These are phyloP conservation scores for Mercenaria mercenaria DNA, from an alignment of 1,140 invertebrate species.

Conservation along the genomic window DNA sequence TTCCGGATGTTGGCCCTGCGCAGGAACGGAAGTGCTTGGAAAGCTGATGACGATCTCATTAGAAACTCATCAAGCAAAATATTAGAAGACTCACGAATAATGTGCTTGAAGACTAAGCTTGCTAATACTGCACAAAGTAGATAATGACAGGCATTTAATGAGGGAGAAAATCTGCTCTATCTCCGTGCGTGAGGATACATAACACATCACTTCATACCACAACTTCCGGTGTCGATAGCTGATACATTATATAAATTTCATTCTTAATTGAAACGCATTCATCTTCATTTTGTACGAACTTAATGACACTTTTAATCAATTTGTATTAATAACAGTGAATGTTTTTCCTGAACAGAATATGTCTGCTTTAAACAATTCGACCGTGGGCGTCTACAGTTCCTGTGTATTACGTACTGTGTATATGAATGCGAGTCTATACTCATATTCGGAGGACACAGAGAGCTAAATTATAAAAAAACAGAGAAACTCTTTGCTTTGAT, in stretches of 20 bases:
- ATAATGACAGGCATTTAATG: constrained; percentile 55
- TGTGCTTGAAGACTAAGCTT: constrained; percentile 36
- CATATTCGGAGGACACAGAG: too few relatives aligned
- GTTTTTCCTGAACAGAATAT: background rate
- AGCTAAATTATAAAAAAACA: too few relatives aligned
- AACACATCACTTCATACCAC: constrained; percentile 10
- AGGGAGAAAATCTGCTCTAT: constrained; percentile 24
- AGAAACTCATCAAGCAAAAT: constrained; percentile 44
- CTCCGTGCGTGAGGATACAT: constrained; percentile 34
- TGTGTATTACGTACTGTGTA: too few relatives aligned
- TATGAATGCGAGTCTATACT: too few relatives aligned
- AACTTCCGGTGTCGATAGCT: constrained; percentile 52
- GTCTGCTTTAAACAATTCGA: too few relatives aligned
- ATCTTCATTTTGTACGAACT: constrained; percentile 36
- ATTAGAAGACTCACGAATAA: constrained; percentile 54
- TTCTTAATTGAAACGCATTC: constrained; percentile 39
- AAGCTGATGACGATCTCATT: constrained; percentile 63
- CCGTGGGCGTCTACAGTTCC: too few relatives aligned
- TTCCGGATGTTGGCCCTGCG: constrained; percentile 59
- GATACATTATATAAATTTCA: constrained; percentile 26
- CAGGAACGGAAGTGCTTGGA: constrained; percentile 55
- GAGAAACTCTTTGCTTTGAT: too few relatives aligned
- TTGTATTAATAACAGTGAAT: constrained; percentile 18
- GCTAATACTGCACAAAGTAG: constrained; percentile 37
- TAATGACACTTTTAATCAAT: constrained; percentile 52